Conservation (phyloP, 2,888 invertebrate genomes). For the Dryomyza anilis region DNA sequence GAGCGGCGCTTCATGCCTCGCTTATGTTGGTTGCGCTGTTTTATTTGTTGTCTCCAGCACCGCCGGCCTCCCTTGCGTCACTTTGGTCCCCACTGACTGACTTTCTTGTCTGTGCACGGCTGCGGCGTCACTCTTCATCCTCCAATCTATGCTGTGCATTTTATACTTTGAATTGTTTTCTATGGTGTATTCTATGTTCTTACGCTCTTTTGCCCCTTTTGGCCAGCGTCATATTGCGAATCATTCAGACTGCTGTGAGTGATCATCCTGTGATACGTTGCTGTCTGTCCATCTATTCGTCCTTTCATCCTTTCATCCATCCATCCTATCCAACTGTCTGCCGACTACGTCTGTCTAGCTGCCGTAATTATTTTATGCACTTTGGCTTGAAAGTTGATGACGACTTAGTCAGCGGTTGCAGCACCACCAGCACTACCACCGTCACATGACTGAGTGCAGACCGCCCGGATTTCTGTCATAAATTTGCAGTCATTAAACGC, state of each 20-base stretch:
- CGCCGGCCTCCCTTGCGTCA: neutral
- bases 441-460: neutral
- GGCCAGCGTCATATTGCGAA: neutral
- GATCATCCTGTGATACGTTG: neutral
- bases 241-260: constrained; percentile 20
- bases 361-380: constrained; percentile 18
- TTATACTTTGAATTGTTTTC: neutral
- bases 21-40: neutral
- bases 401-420: neutral
- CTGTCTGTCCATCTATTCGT: neutral
- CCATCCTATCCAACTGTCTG: neutral
- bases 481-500: neutral
- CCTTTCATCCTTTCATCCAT: too few species aligned
- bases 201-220: too few species aligned
- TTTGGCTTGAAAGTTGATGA: constrained; percentile 14
- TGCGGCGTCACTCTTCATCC: neutral
- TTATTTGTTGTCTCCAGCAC: neutral
- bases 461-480: neutral
- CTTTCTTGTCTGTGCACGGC: neutral
- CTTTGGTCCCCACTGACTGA: neutral
- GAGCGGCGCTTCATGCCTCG: neutral
- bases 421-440: neutral
- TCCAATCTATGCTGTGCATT: neutral
- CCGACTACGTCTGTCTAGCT: neutral
- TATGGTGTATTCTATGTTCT: neutral